Conservation (phyloP, 2,113 vertebrate genomes). For the Tupaia chinensis region DNA sequence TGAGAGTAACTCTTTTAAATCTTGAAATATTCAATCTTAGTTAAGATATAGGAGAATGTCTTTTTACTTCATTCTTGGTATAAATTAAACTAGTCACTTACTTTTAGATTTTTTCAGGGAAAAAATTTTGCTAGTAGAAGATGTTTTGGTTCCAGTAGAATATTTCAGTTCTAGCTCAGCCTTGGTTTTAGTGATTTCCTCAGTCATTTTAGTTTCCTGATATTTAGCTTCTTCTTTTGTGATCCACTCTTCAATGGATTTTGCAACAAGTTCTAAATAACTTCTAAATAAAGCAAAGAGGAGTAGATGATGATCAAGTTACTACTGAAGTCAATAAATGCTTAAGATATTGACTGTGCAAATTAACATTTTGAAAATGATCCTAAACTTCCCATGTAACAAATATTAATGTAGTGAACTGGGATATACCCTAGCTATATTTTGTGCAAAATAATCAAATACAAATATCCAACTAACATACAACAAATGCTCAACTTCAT, state of each 20-base stretch:
- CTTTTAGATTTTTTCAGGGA: conserved; percentile 76
- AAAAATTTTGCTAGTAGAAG: conserved; percentile 1
- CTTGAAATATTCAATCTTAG: not conserved
- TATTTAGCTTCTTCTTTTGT: conserved; percentile 90
- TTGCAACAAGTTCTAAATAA: conserved; percentile 93
- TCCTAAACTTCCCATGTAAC: not conserved
- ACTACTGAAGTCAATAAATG: not conserved
- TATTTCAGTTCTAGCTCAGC: conserved; percentile 50
- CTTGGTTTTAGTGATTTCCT: conserved; percentile 69
- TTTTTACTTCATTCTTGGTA: not conserved
- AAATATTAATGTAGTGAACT: not conserved
- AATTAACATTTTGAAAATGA: conserved; percentile 9
- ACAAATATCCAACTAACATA: not conserved
- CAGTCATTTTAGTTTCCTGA: conserved; percentile 82
- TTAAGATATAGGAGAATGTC: not conserved
- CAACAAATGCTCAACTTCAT: not conserved
- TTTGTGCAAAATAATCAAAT: not conserved
- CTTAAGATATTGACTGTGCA: not conserved
- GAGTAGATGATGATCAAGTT: not conserved
- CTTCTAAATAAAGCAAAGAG: conserved; percentile 84
- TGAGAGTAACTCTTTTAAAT: not conserved
- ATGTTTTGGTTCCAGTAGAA: conserved; percentile 11
- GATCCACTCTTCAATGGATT: conserved; percentile 91
- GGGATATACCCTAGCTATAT: not conserved
- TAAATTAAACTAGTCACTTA: conserved; percentile 67